Conservation (phyloP, 1,140 invertebrate genomes). For the Aphidius ervi region DNA sequence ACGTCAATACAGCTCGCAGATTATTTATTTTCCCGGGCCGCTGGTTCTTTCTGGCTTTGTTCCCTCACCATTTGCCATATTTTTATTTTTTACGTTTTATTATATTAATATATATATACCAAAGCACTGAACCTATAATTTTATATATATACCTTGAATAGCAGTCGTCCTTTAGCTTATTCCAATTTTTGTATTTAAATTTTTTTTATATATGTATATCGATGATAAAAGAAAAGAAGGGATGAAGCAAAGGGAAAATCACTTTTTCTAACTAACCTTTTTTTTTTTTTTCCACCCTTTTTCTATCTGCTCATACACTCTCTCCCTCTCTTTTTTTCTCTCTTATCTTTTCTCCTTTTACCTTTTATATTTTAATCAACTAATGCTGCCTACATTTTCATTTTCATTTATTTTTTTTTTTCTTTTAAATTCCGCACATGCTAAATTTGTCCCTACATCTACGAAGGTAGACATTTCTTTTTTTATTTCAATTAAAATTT, state of each 20-base stretch:
- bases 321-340: slow-evolving; percentile 25
- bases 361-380: slow-evolving; percentile 55
- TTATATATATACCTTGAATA: no score
- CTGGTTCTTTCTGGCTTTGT: slow-evolving; percentile 38
- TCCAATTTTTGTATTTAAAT: no score
- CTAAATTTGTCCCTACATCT: slow-evolving; percentile 11
- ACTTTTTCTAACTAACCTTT: slow-evolving; percentile 15
- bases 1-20: slow-evolving; percentile 57
- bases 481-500: no score
- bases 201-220: no score
- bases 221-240: slow-evolving; percentile 26
- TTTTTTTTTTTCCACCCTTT: slow-evolving; percentile 25
- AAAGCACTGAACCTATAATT: no score
- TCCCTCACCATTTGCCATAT: slow-evolving; percentile 7
- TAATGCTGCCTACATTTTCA: slow-evolving; percentile 54
- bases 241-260: slow-evolving; percentile 28
- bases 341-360: slow-evolving; percentile 36
- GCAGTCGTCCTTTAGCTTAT: no score
- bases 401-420: slow-evolving; percentile 43
- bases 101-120: not conserved
- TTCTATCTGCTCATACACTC: slow-evolving; percentile 26
- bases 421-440: not conserved
- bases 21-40: slow-evolving; percentile 56
- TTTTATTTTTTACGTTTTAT: slow-evolving; percentile 18
- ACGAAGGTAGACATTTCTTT: not conserved